Evolutionary conservation across 2,113 vertebrate genomes (phyloP).

Genomic region (Nesoenas mayeri): DNA sequence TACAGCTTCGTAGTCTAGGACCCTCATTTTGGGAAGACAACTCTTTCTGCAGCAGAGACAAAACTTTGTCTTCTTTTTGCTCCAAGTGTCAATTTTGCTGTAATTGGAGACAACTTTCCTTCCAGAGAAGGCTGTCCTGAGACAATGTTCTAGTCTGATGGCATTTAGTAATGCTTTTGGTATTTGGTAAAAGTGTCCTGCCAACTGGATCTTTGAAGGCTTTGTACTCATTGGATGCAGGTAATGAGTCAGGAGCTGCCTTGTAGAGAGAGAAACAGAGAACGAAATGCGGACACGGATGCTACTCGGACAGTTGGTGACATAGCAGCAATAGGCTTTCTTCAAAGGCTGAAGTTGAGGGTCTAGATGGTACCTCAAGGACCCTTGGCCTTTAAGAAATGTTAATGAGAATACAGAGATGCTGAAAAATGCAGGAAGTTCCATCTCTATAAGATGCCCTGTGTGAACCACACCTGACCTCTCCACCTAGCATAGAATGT

Average conservation of each 20-base stretch:
- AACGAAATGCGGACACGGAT: accelerated
- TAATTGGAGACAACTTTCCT: not conserved
- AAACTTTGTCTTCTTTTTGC: not conserved
- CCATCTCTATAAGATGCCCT: not conserved
- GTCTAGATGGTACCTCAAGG: not conserved
- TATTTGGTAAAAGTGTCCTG: not conserved
- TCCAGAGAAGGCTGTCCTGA: not conserved
- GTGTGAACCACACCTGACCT: not conserved
- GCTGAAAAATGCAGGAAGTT: not conserved
- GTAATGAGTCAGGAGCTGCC: not conserved
- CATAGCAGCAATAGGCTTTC: not conserved
- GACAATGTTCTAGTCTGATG: not conserved
- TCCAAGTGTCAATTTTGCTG: not conserved
- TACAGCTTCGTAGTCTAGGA: not conserved
- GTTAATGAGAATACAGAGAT: not conserved
- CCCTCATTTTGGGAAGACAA: not conserved
- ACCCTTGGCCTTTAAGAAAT: not conserved
- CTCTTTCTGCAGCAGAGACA: not conserved
- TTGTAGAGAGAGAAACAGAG: not conserved
- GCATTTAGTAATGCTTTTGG: not conserved
- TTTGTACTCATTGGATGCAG: not conserved
- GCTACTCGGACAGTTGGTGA: not conserved
- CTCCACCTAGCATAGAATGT: not conserved
- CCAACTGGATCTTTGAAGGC: not conserved
- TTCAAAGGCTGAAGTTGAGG: not conserved